A percentile compares a stretch with the other conserved stretches of the same genome.
Evolutionary conservation across 2,888 invertebrate species (phyloP).

Genomic region (Parelbella ahira): DNA sequence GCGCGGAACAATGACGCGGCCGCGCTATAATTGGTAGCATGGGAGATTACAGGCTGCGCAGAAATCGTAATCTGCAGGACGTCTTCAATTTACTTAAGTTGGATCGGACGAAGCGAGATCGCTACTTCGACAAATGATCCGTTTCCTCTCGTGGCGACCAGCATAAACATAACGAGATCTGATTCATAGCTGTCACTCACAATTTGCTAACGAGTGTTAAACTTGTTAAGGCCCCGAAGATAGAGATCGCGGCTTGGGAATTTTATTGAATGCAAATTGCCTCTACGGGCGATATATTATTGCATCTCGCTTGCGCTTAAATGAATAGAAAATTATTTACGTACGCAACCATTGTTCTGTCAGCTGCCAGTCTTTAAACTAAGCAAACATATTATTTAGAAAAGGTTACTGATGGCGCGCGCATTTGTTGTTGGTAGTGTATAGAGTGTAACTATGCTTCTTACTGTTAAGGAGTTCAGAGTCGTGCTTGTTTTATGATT

Average conservation of each 20-base stretch:
- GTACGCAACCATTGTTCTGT: constrained; percentile 62
- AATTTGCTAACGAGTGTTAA: constrained; percentile 72
- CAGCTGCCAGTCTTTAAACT: constrained; percentile 34
- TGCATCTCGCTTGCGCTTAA: constrained; percentile 37
- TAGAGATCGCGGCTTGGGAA: constrained; percentile 59
- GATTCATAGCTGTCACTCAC: constrained; percentile 64
- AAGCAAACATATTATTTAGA: constrained; percentile 19
- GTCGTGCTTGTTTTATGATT: too few species aligned
- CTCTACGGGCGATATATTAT: constrained; percentile 34
- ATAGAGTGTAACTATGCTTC: constrained; percentile 1
- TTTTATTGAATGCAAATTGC: constrained; percentile 70
- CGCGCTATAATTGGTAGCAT: constrained; percentile 37
- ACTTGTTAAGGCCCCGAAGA: constrained; percentile 57
- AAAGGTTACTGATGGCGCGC: constrained; percentile 10
- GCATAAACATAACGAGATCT: constrained; percentile 38
- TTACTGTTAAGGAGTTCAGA: constrained; percentile 9
- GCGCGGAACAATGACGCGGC: constrained; percentile 60
- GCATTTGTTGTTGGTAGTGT: constrained; percentile 17
- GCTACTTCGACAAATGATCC: constrained; percentile 14
- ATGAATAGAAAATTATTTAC: constrained; percentile 61
- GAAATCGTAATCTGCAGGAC: constrained; percentile 7
- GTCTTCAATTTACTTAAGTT: constrained; percentile 5
- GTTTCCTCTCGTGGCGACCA: constrained; percentile 16
- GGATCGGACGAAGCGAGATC: constrained; percentile 7
- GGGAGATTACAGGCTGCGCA: constrained; percentile 26